Conservation (phyloP, 2,113 vertebrate species). For the Spilogale gracilis region DNA sequence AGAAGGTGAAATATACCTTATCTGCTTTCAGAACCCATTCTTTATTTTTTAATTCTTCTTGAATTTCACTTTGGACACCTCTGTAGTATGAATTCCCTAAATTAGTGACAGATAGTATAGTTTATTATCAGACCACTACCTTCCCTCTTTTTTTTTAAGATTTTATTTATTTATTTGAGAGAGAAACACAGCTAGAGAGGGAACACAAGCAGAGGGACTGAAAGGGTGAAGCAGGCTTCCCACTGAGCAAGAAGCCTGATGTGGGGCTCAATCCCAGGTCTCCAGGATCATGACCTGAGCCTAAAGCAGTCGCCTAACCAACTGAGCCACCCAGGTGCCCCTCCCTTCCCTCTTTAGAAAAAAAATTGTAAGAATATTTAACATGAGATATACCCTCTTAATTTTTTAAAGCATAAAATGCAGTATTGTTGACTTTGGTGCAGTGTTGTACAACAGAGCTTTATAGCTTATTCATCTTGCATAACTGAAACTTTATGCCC, state of each 20-base stretch:
- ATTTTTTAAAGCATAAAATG: background rate
- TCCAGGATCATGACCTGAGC: too few species aligned
- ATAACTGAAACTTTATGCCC: background rate
- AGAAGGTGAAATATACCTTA: background rate
- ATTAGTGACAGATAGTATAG: background rate
- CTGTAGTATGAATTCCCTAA: background rate
- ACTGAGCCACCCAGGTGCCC: too few species aligned
- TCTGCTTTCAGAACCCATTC: background rate
- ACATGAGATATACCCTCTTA: background rate
- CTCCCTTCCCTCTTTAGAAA: background rate
- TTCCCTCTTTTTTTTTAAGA: background rate
- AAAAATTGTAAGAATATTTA: background rate
- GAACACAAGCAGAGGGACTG: too few species aligned
- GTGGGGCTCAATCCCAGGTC: too few species aligned
- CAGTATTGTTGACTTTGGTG: background rate
- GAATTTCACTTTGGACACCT: constrained; percentile 32
- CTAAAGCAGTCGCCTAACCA: too few species aligned
- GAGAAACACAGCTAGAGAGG: too few species aligned
- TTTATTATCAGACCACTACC: background rate
- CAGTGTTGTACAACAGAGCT: background rate
- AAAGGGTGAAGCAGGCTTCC: too few species aligned
- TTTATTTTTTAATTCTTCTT: constrained; percentile 11
- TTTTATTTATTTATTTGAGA: too few species aligned
- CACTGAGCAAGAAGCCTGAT: too few species aligned
- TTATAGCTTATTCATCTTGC: background rate